Evolutionary conservation across 2,113 vertebrate genomes (phyloP).

Genomic region (Empidonax traillii): DNA sequence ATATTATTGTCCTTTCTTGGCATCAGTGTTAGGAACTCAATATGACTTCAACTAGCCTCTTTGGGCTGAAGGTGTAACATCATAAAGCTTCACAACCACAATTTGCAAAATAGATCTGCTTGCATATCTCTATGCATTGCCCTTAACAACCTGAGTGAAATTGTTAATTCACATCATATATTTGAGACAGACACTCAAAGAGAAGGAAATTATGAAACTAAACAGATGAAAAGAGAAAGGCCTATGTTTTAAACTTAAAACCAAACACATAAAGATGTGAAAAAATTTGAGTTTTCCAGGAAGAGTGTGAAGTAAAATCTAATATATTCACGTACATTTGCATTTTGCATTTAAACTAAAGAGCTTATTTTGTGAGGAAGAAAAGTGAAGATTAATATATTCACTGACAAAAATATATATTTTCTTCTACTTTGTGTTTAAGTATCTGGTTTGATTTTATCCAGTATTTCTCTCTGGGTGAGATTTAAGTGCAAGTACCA

Average conservation of each 20-base stretch:
- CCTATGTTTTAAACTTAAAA: neutral
- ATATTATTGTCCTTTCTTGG: neutral
- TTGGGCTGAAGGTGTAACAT: neutral
- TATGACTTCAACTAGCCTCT: neutral
- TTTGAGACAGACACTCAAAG: neutral
- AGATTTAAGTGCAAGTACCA: neutral
- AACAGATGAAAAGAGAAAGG: neutral
- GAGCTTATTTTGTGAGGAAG: neutral
- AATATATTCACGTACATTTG: neutral
- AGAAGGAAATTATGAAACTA: neutral
- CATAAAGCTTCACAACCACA: neutral
- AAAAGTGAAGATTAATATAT: neutral
- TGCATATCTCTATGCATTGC: neutral
- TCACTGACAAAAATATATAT: neutral
- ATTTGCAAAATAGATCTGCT: neutral
- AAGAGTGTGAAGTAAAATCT: neutral
- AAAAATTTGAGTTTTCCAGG: neutral
- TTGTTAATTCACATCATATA: neutral
- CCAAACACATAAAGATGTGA: neutral
- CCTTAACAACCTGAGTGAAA: neutral
- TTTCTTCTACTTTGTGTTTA: neutral
- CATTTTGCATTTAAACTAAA: neutral
- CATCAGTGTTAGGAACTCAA: neutral
- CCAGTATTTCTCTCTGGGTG: neutral
- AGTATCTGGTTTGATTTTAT: neutral